Evolutionary conservation across 2,888 invertebrate species (phyloP).

Genomic region (Monochamus alternatus): DNA sequence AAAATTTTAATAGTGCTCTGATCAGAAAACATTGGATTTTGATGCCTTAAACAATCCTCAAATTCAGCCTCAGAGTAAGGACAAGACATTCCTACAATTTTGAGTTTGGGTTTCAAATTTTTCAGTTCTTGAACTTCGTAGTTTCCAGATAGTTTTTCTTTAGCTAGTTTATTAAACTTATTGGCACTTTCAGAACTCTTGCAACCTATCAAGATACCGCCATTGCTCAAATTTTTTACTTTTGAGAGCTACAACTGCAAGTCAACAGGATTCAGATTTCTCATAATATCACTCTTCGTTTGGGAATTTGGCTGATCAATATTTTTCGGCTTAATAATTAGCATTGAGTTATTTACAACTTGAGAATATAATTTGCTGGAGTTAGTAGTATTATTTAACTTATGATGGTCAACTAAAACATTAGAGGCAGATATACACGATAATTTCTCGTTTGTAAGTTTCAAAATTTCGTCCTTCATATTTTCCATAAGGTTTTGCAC

Average conservation of each 20-base stretch:
- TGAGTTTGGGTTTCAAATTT: slow-evolving; percentile 26
- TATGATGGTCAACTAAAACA: neutral
- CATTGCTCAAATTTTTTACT: slow-evolving; percentile 27
- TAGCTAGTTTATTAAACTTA: slow-evolving; percentile 20
- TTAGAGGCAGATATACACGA: neutral
- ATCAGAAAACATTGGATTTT: neutral
- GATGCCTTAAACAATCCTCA: neutral
- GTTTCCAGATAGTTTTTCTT: slow-evolving; percentile 26
- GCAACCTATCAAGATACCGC: slow-evolving; percentile 23
- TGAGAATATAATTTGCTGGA: neutral
- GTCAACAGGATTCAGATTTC: slow-evolving; percentile 16
- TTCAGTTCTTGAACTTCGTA: slow-evolving; percentile 27
- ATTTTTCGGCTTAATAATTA: slow-evolving; percentile 21
- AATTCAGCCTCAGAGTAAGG: slow-evolving; percentile 12
- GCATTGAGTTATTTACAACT: slow-evolving; percentile 12
- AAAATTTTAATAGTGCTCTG: too few relatives aligned
- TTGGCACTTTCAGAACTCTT: slow-evolving; percentile 19
- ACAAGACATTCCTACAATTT: slow-evolving; percentile 25
- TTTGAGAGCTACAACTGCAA: slow-evolving; percentile 15
- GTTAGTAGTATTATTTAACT: neutral
- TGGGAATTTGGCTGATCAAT: slow-evolving; percentile 7
- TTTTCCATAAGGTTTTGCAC: neutral
- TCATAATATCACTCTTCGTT: slow-evolving; percentile 30
- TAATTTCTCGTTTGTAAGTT: neutral
- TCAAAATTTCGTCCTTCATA: neutral